These are phyloP conservation scores for Polypterus senegalus DNA, from an alignment of 2,113 vertebrate genomes.

Conservation along the genomic window DNA sequence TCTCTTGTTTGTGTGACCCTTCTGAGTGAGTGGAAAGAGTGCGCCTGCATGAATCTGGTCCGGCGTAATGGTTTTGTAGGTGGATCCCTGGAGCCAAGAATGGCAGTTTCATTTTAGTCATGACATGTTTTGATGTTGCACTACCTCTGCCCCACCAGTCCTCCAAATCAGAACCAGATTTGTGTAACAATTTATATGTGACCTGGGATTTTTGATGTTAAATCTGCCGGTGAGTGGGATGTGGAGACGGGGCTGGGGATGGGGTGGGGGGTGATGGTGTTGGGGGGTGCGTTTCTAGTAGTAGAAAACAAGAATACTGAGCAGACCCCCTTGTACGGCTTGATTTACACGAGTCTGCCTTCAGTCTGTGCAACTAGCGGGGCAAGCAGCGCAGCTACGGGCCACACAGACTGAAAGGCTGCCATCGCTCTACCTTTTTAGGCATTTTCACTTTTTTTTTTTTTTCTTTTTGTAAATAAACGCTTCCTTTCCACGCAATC, in stretches of 20 bases:
- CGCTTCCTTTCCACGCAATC: conserved; percentile 1
- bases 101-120: not conserved
- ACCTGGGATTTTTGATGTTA: no score
- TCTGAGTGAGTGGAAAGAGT: no score
- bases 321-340: not conserved
- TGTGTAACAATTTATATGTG: no score
- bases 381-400: not conserved
- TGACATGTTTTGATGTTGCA: not conserved
- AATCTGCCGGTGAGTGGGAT: no score
- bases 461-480: conserved; percentile 1
- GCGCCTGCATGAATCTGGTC: no score
- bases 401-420: conserved; percentile 3
- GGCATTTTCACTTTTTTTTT: not conserved
- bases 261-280: no score
- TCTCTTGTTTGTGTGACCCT: no score
- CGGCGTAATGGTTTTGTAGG: no score
- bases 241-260: no score
- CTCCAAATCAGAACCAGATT: no score
- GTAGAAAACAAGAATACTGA: not conserved
- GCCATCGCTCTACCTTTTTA: conserved; percentile 1
- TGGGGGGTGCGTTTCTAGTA: not conserved
- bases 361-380: not conserved
- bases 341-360: not conserved
- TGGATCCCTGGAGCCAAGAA: not conserved
- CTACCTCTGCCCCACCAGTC: not conserved